A percentile compares a stretch with the other conserved stretches of the same genome.
These are phyloP conservation scores for Melinaea menophilus DNA, from an alignment of 2,888 invertebrate species.

Conservation along the genomic window DNA sequence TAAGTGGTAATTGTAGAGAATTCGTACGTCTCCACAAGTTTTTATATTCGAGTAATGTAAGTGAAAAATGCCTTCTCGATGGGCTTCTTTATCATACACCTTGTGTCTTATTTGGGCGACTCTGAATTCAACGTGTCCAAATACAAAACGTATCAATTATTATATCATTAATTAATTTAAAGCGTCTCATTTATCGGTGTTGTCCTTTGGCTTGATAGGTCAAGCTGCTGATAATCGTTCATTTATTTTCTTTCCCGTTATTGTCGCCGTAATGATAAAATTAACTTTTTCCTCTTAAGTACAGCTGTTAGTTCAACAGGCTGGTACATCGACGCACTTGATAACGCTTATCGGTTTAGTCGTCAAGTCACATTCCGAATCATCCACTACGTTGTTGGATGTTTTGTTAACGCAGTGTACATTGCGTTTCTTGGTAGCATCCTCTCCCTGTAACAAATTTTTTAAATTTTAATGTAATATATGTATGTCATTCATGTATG, in stretches of 20 bases:
- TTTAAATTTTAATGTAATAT: neutral
- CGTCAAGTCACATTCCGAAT: conserved; percentile 82
- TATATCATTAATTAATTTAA: no score
- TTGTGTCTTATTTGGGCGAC: neutral
- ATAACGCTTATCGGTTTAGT: conserved; percentile 83
- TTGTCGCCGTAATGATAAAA: neutral
- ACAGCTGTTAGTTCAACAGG: conserved; percentile 46
- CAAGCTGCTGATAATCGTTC: neutral
- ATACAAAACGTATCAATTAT: no score
- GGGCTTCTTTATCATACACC: conserved; percentile 44
- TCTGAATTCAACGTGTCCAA: neutral
- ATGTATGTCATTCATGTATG: no score
- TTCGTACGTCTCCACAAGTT: conserved; percentile 46
- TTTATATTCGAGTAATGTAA: conserved; percentile 59
- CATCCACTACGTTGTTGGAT: conserved; percentile 84
- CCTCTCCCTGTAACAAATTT: conserved; percentile 58
- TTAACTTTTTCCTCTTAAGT: neutral
- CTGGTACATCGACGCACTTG: conserved; percentile 77
- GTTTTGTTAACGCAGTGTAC: conserved; percentile 87
- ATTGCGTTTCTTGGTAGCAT: conserved; percentile 80
- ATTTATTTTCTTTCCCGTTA: neutral
- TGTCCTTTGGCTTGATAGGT: neutral
- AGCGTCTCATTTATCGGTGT: conserved; percentile 4
- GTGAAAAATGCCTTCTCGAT: conserved; percentile 66
- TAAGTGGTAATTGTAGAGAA: conserved; percentile 58